These are phyloP conservation scores for Plebejus anna DNA, from an alignment of 2,888 invertebrate genomes.

Conservation along the genomic window DNA sequence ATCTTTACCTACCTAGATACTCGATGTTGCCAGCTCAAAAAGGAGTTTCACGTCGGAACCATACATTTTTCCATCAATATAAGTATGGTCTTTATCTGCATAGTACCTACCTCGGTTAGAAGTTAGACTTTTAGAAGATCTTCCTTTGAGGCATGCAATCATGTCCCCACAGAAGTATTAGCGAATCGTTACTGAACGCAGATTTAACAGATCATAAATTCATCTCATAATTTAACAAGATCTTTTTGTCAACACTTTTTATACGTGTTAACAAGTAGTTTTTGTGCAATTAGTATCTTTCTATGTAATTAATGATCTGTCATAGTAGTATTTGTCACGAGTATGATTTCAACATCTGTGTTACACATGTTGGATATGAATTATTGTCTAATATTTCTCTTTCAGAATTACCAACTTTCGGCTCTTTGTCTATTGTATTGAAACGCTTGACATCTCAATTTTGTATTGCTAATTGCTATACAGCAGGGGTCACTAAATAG, in stretches of 20 bases:
- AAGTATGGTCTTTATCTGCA: too few relatives aligned
- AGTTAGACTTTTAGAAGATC: too few relatives aligned
- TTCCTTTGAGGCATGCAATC: too few relatives aligned
- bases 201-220: background rate
- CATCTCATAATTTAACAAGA: background rate
- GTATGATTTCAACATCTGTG: slow-evolving; percentile 20
- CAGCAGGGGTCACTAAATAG: too few relatives aligned
- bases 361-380: slow-evolving; percentile 21
- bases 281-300: background rate
- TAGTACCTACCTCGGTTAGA: too few relatives aligned
- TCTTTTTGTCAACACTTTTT: background rate
- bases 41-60: too few relatives aligned
- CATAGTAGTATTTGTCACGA: slow-evolving; percentile 11
- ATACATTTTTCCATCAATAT: too few relatives aligned
- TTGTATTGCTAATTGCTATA: background rate
- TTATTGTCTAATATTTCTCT: slow-evolving; percentile 12
- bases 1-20: too few relatives aligned
- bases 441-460: background rate
- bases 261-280: background rate
- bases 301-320: background rate
- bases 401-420: background rate
- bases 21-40: too few relatives aligned
- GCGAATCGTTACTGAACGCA: background rate
- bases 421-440: slow-evolving; percentile 2
- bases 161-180: too few relatives aligned